Percentiles rank a stretch among this genome's conserved stretches.
Evolutionary conservation across 2,888 invertebrate species (phyloP).

Genomic region (Cerceris ruficornis): DNA sequence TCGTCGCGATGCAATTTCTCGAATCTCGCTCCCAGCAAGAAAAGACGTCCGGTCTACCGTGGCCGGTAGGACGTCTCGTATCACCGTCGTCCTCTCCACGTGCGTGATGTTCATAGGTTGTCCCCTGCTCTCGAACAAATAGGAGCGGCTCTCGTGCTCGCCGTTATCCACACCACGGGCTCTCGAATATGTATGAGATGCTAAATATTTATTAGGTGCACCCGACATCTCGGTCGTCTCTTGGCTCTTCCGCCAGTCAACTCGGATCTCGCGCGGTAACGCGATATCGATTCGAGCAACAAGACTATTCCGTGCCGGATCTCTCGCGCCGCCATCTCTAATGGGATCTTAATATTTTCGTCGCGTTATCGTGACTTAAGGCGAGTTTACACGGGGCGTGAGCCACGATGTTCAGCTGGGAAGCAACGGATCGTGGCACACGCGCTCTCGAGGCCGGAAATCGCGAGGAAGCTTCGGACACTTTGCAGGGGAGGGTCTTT

Average conservation of each 20-base stretch:
- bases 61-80: neutral
- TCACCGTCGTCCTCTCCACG: neutral
- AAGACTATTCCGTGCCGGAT: constrained; percentile 2
- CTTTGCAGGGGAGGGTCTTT: too few species aligned
- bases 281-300: constrained; percentile 31
- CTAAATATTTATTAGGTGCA: constrained; percentile 57
- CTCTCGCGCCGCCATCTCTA: neutral
- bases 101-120: constrained; percentile 7
- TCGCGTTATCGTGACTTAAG: too few species aligned
- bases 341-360: too few species aligned
- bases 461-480: too few species aligned
- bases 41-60: constrained; percentile 13
- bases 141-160: constrained; percentile 25
- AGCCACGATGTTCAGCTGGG: too few species aligned
- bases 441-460: too few species aligned
- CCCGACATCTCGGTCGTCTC: constrained; percentile 22
- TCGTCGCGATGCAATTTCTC: constrained; percentile 40
- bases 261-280: constrained; percentile 11
- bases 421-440: too few species aligned
- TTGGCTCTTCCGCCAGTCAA: constrained; percentile 23
- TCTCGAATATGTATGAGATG: constrained; percentile 44
- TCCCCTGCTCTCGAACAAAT: constrained; percentile 37
- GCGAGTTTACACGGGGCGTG: too few species aligned
- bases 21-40: constrained; percentile 36
- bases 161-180: constrained; percentile 34